Percentiles rank a stretch among this genome's conserved stretches.
phyloP scores from a whole-genome alignment of 2,797 vertebrate species.

The Hipposideros larvatus region DNA sequence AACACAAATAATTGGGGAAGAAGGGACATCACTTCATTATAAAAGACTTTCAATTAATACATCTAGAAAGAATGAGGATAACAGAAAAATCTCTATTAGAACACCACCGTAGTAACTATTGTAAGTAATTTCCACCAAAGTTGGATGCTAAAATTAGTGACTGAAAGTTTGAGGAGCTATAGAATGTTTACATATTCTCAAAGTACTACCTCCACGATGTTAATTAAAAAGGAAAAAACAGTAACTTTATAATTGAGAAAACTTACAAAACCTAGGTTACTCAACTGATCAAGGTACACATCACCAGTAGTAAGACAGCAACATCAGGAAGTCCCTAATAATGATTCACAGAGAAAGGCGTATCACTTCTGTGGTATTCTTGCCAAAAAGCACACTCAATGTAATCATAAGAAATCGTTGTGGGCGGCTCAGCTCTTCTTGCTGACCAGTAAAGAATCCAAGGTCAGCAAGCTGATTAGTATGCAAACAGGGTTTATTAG shows the following conservation, averaged over 20 bases:
- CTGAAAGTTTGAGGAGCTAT: background rate
- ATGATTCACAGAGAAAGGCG: background rate
- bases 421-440: no score
- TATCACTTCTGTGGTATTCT: background rate
- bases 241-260: background rate
- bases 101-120: background rate
- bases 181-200: background rate
- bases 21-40: background rate
- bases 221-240: constrained; percentile 17
- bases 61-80: background rate
- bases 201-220: background rate
- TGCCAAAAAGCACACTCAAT: background rate
- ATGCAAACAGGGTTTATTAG: no score
- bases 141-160: background rate
- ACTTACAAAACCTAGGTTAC: background rate
- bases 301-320: background rate
- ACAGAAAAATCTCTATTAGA: background rate
- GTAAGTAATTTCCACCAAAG: background rate
- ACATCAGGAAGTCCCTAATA: background rate
- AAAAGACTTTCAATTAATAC: background rate
- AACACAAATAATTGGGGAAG: background rate
- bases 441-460: no score
- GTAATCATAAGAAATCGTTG: background rate
- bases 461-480: no score
- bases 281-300: background rate